Conservation (phyloP, 1,140 invertebrate genomes). For the Drosophila nikananu region DNA sequence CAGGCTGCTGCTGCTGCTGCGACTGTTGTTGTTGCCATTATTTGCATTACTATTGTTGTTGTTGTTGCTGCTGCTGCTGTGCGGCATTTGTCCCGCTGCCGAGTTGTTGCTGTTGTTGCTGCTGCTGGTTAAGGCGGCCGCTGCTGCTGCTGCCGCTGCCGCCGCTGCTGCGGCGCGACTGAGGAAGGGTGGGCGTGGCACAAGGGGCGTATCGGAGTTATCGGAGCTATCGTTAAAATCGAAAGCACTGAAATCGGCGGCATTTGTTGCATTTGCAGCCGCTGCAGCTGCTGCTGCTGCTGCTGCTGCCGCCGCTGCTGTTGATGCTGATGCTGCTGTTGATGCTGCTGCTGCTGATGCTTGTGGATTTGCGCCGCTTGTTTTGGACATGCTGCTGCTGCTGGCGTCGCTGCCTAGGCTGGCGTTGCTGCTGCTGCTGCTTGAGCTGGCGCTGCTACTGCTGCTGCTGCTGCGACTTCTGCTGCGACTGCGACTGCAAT, state of each 20-base stretch:
- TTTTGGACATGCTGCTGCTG: slow-evolving; percentile 59
- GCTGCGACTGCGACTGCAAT: slow-evolving; percentile 30
- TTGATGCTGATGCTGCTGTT: slow-evolving; percentile 31
- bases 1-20: slow-evolving; percentile 51
- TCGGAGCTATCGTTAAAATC: slow-evolving; percentile 84
- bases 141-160: slow-evolving; percentile 60
- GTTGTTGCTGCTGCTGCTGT: slow-evolving; percentile 42
- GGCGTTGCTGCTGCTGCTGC: slow-evolving; percentile 37
- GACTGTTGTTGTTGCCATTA: slow-evolving; percentile 27
- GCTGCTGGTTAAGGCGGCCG: slow-evolving; percentile 58
- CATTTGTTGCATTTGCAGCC: slow-evolving; percentile 47
- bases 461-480: slow-evolving; percentile 21
- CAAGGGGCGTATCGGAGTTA: slow-evolving; percentile 80
- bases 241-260: slow-evolving; percentile 80
- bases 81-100: slow-evolving; percentile 36
- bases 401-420: slow-evolving; percentile 45
- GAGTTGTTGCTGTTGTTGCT: slow-evolving; percentile 53
- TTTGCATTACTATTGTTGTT: slow-evolving; percentile 34
- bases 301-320: slow-evolving; percentile 25
- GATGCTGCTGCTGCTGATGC: slow-evolving; percentile 10
- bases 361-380: slow-evolving; percentile 30
- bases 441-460: slow-evolving; percentile 29
- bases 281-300: slow-evolving; percentile 45
- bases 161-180: slow-evolving; percentile 73
- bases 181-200: slow-evolving; percentile 76